A percentile compares a stretch with the other conserved stretches of the same genome.
These are phyloP conservation scores for Neogobius melanostomus DNA, from an alignment of 2,113 vertebrate genomes.

Conservation along the genomic window DNA sequence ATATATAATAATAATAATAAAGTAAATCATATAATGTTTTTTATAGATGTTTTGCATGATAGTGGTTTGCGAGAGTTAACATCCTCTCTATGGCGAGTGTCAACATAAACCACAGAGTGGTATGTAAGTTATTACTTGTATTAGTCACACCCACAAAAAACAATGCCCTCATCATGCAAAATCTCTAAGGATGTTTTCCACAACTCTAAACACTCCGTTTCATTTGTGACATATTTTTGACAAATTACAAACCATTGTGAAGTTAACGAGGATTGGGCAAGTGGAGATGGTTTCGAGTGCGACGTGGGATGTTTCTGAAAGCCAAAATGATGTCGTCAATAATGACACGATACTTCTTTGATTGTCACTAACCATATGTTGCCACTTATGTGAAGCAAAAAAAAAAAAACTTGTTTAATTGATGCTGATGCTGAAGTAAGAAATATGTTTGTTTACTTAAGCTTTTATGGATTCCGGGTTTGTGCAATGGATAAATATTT, in stretches of 20 bases:
- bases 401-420: constrained; percentile 63
- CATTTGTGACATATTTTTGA: constrained; percentile 49
- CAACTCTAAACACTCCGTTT: constrained; percentile 58
- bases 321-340: constrained; percentile 62
- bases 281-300: constrained; percentile 11
- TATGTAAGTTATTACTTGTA: constrained; percentile 35
- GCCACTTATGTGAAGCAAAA: constrained; percentile 63
- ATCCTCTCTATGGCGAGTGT: constrained; percentile 13
- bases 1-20: too few species aligned
- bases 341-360: constrained; percentile 33
- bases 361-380: constrained; percentile 70
- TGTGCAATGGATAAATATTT: constrained; percentile 78
- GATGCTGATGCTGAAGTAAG: constrained; percentile 57
- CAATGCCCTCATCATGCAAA: constrained; percentile 10
- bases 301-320: constrained; percentile 76
- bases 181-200: constrained; percentile 31
- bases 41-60: constrained; percentile 12
- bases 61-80: constrained; percentile 7
- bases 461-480: constrained; percentile 70
- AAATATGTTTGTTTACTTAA: constrained; percentile 68
- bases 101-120: constrained; percentile 27
- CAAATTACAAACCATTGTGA: constrained; percentile 59
- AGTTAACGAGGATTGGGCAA: constrained; percentile 10
- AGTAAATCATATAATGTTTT: not conserved
- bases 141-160: constrained; percentile 52